Evolutionary conservation across 2,888 invertebrate genomes (phyloP).

Genomic region (Troides helena): DNA sequence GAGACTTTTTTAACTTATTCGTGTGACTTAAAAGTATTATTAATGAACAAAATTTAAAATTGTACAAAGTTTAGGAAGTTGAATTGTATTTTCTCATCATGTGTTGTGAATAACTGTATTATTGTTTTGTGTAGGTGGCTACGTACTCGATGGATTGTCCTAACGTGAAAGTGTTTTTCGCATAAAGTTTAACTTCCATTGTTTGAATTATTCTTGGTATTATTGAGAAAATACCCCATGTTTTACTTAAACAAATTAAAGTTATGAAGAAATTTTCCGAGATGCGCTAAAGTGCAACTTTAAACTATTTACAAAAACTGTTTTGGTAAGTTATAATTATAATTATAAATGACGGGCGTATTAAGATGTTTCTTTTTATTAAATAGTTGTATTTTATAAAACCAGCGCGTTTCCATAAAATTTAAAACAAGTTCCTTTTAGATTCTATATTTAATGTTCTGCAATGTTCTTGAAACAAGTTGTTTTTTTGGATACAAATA

Average conservation of each 20-base stretch:
- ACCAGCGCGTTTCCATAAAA: neutral
- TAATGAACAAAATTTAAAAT: conserved; percentile 29
- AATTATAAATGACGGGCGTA: conserved; percentile 32
- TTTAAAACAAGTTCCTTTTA: neutral
- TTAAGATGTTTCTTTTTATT: neutral
- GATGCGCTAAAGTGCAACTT: conserved; percentile 45
- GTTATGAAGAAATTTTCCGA: conserved; percentile 39
- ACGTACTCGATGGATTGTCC: conserved; percentile 57
- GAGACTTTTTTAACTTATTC: conserved; percentile 44
- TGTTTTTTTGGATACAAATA: too few relatives aligned
- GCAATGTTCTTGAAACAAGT: too few relatives aligned
- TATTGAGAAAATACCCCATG: conserved; percentile 60
- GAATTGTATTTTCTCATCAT: conserved; percentile 43
- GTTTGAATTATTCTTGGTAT: conserved; percentile 71
- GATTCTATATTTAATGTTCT: neutral
- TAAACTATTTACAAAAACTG: conserved; percentile 17
- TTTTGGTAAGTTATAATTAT: conserved; percentile 30
- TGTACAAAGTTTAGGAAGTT: conserved; percentile 33
- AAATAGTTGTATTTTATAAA: neutral
- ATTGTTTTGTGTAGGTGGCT: conserved; percentile 76
- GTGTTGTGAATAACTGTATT: conserved; percentile 66
- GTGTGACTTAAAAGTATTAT: conserved; percentile 29
- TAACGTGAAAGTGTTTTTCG: conserved; percentile 78
- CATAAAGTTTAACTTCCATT: conserved; percentile 78
- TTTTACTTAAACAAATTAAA: conserved; percentile 55